Percentiles rank a stretch among this genome's conserved stretches.
phyloP scores from a whole-genome alignment of 2,888 invertebrate genomes.

The Globia sparganii region DNA sequence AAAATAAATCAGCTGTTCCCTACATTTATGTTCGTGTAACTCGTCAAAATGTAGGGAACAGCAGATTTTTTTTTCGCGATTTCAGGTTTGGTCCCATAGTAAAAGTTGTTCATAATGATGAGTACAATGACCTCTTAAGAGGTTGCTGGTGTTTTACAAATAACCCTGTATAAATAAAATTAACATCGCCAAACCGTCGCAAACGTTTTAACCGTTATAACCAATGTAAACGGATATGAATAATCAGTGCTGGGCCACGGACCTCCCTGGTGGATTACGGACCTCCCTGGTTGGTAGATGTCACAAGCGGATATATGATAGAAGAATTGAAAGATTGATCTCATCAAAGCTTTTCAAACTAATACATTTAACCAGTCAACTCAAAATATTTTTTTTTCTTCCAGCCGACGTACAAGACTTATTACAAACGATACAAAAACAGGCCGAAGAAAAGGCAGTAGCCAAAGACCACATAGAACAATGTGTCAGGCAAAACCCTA shows the following conservation, averaged over 20 bases:
- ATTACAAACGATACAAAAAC: constrained; percentile 16
- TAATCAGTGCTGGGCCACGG: background rate
- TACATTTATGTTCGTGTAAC: too few species aligned
- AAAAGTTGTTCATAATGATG: too few species aligned
- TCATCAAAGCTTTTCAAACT: background rate
- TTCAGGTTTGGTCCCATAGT: too few species aligned
- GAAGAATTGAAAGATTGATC: background rate
- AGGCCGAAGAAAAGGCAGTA: constrained; percentile 2
- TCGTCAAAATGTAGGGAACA: too few species aligned
- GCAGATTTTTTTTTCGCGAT: too few species aligned
- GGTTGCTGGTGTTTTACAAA: too few species aligned
- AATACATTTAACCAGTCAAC: background rate
- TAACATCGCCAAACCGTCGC: background rate
- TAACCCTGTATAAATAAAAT: background rate
- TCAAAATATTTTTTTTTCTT: constrained; percentile 17
- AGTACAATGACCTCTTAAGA: too few species aligned
- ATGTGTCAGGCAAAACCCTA: background rate
- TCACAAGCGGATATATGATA: background rate
- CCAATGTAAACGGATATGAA: background rate
- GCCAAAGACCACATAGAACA: constrained; percentile 9
- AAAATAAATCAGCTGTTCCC: too few species aligned
- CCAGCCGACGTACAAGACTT: constrained; percentile 44
- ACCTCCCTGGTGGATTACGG: too few species aligned
- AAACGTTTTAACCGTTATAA: background rate
- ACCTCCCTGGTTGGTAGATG: too few species aligned